Evolutionary conservation across 2,888 invertebrate species (phyloP).

Genomic region (Tenthredo distinguenda): DNA sequence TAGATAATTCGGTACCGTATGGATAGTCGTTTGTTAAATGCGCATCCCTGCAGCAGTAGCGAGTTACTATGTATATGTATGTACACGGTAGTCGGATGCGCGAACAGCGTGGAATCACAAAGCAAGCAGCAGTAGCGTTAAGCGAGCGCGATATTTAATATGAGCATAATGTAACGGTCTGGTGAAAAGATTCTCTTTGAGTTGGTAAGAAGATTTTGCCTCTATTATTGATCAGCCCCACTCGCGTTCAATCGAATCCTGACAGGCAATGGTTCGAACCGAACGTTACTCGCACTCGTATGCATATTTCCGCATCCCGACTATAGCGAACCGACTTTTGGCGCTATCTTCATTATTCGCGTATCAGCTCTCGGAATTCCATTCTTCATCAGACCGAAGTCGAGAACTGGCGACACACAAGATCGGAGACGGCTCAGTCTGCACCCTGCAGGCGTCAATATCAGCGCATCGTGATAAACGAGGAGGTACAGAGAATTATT

Average conservation of each 20-base stretch:
- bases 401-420: not conserved
- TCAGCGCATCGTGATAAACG: not conserved
- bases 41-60: slow-evolving; percentile 5
- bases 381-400: too few relatives aligned
- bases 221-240: slow-evolving; percentile 26
- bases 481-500: slow-evolving; percentile 36
- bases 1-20: not conserved
- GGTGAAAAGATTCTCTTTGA: slow-evolving; percentile 39
- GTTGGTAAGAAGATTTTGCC: slow-evolving; percentile 44
- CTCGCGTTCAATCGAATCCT: slow-evolving; percentile 12
- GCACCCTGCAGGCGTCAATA: not conserved
- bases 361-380: too few relatives aligned
- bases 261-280: slow-evolving; percentile 4
- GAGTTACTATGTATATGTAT: not conserved
- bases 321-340: not conserved
- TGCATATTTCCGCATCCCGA: not conserved
- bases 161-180: slow-evolving; percentile 43
- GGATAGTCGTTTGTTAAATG: not conserved
- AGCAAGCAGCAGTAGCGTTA: slow-evolving; percentile 3
- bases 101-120: slow-evolving; percentile 35
- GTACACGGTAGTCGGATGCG: not conserved
- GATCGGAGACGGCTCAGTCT: not conserved
- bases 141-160: slow-evolving; percentile 37
- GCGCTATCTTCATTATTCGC: too few relatives aligned
- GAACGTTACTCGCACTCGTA: not conserved